phyloP scores from a whole-genome alignment of 1,140 invertebrate species.

The Cecropterus lyciades region DNA sequence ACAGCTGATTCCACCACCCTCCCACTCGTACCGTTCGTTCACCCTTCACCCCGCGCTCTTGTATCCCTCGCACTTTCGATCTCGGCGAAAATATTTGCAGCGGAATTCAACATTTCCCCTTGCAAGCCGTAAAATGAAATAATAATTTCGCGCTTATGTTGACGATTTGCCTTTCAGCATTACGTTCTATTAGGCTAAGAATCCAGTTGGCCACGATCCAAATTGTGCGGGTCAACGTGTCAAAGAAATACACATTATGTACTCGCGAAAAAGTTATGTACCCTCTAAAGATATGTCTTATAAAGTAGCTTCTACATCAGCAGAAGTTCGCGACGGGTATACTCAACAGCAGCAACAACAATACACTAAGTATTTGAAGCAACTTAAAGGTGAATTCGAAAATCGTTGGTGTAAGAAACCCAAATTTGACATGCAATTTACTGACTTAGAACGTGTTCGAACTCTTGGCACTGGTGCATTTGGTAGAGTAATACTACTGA shows the following conservation, averaged over 20 bases:
- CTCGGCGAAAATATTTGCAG: constrained; percentile 50
- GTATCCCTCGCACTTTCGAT: constrained; percentile 59
- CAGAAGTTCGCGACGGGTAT: constrained; percentile 64
- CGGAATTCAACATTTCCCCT: constrained; percentile 39
- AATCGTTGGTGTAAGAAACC: constrained; percentile 61
- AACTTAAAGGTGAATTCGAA: constrained; percentile 71
- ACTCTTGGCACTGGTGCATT: constrained; percentile 95
- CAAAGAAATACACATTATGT: constrained; percentile 50
- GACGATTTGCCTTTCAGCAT: constrained; percentile 18
- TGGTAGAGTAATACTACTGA: constrained; percentile 94
- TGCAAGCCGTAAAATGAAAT: constrained; percentile 42
- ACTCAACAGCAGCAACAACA: constrained; percentile 69
- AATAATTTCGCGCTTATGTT: constrained; percentile 44
- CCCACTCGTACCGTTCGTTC: constrained; percentile 61
- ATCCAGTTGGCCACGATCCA: constrained; percentile 47
- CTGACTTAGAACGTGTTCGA: constrained; percentile 66
- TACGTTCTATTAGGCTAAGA: constrained; percentile 37
- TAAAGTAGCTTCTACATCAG: constrained; percentile 43
- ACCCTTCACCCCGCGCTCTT: constrained; percentile 53
- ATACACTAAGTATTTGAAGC: constrained; percentile 65
- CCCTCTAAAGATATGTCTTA: constrained; percentile 48
- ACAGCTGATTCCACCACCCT: constrained; percentile 76
- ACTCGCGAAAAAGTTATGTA: constrained; percentile 50
- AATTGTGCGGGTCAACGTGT: constrained; percentile 38
- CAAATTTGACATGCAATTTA: constrained; percentile 51